Evolutionary conservation across 2,797 vertebrate species (phyloP), one percentile per base, ranked within the genome.

Genomic region (Sebastes nivosus): DNA sequence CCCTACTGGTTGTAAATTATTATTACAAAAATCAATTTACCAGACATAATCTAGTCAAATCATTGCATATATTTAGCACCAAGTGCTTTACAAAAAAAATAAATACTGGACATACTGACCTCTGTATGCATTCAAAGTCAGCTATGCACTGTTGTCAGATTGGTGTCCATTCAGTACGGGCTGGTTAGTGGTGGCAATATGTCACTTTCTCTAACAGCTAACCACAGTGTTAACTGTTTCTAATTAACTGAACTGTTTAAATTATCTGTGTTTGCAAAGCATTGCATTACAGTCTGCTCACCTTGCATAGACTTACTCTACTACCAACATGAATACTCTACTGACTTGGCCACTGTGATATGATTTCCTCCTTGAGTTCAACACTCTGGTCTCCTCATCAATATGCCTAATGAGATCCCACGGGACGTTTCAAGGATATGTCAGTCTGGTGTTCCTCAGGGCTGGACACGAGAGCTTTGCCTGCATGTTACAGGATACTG

Each of bases 1-100:
- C 84, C 55, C 93, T 93, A 75, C 72, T 89, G 93, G 89, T 20
- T 20, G 18, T n/a, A 46, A 12, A 20, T 27, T 16, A 14, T 61
- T 55, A 89, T 75, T 88, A 82, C 87, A 89, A 18, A 46, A 24
- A 22, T 5, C 1, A 2, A n/a, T 14, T 55, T 2, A 20, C 0
- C 20, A 65, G 2, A 38, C 5, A 52, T 64, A 69, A 38, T 25
- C 6, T 50, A 6, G 5, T 66, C 3, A 52, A 61, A 22, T 58
- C 2, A 42, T n/a, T 34, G 4, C 24, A 34, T 5, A 55, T 52
- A 18, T 24, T 60, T 22, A 14, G 2, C n/a, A 64, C 46, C 2
- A 52, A 63, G n/a, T 7, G 18, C 22, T n/a, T 58, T 14, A 32
- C 3, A 58, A 24, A 76, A 66, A 46, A 38, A 11, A 25, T 3